Evolutionary conservation across 2,113 vertebrate species (phyloP).

Genomic region (Tretioscincus oriximinensis): DNA sequence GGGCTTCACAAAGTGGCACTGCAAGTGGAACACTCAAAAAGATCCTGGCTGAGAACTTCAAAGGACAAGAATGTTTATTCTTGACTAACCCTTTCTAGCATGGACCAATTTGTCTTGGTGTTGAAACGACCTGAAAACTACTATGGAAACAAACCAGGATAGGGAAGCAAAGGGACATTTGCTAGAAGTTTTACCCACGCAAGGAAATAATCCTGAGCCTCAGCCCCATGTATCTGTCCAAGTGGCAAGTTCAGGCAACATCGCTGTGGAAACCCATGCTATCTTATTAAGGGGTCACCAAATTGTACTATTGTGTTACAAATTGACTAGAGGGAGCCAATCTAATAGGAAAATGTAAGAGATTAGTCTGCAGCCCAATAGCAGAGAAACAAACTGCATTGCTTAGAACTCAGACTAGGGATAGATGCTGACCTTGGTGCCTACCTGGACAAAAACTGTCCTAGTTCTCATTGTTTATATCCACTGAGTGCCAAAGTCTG

Average conservation of each 20-base stretch:
- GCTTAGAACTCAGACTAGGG: not conserved
- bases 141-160: not conserved
- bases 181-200: not conserved
- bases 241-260: not conserved
- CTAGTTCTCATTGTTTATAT: not conserved
- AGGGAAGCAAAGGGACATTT: not conserved
- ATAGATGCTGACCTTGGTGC: not conserved
- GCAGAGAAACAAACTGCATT: not conserved
- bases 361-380: not conserved
- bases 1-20: too few species aligned
- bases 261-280: not conserved
- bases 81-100: too few species aligned
- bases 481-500: not conserved
- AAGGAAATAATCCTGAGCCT: not conserved
- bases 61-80: too few species aligned
- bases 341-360: not conserved
- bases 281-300: not conserved
- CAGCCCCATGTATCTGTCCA: not conserved
- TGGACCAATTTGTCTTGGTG: too few species aligned
- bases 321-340: not conserved
- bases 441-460: not conserved
- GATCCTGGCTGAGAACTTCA: too few species aligned
- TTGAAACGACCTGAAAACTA: too few species aligned
- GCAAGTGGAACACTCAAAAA: too few species aligned
- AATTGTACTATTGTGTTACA: not conserved